These are phyloP conservation scores for Trinorchestia longiramus DNA, from an alignment of 1,140 invertebrate species.

Conservation along the genomic window DNA sequence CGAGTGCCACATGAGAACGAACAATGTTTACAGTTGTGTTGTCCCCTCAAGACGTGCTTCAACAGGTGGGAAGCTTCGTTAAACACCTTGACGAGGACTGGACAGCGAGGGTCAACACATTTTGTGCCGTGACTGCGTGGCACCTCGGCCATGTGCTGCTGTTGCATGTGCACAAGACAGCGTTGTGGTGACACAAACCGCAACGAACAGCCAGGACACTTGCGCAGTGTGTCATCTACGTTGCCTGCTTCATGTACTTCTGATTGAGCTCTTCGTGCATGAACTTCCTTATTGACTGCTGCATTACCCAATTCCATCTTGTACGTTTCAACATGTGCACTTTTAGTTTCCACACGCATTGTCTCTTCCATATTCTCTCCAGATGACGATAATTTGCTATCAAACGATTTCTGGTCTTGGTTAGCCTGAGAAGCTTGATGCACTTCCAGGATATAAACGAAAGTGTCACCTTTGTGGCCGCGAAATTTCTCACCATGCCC, in stretches of 20 bases:
- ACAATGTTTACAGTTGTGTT: slow-evolving; percentile 6
- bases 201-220: slow-evolving; percentile 18
- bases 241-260: not conserved
- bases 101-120: slow-evolving; percentile 13
- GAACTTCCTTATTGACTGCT: not conserved
- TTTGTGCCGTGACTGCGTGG: not conserved
- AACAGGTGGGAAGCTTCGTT: not conserved
- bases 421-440: not conserved
- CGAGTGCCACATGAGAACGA: not conserved
- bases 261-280: not conserved
- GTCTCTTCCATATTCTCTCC: not conserved
- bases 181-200: not conserved
- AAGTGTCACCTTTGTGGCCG: not conserved
- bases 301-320: not conserved
- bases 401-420: not conserved
- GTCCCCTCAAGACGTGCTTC: not conserved
- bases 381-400: not conserved
- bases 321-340: not conserved
- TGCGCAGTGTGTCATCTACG: not conserved
- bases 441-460: not conserved
- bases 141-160: slow-evolving; percentile 6
- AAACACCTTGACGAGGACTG: slow-evolving; percentile 8
- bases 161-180: slow-evolving; percentile 13
- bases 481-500: not conserved
- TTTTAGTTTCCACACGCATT: not conserved